These are phyloP conservation scores for Antennarius striatus DNA, from an alignment of 2,113 vertebrate genomes.

Conservation along the genomic window DNA sequence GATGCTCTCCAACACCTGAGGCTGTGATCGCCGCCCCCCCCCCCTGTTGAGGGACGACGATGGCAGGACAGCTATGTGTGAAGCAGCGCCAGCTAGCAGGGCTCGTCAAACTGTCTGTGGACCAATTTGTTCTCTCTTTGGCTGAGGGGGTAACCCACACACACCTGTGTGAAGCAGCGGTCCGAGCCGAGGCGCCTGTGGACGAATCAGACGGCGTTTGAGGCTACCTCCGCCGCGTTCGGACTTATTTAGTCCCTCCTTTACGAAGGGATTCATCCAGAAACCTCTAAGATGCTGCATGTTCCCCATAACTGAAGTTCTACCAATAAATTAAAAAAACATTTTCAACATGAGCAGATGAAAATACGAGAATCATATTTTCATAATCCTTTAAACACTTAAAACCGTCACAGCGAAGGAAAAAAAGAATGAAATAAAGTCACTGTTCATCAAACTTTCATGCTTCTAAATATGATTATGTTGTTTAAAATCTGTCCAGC, in stretches of 20 bases:
- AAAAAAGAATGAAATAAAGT: no score
- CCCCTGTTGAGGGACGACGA: not conserved
- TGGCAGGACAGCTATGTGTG: not conserved
- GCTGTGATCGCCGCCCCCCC: constrained; percentile 28
- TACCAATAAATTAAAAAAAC: constrained; percentile 52
- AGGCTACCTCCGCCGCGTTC: no score
- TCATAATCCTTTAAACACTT: constrained; percentile 40
- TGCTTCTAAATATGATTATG: no score
- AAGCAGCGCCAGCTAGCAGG: constrained; percentile 19
- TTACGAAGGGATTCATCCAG: no score
- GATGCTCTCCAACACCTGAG: constrained; percentile 58
- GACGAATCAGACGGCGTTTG: not conserved
- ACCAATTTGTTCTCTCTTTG: constrained; percentile 41
- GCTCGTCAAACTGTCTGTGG: constrained; percentile 37
- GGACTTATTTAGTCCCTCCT: no score
- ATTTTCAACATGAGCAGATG: constrained; percentile 66
- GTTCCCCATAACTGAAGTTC: constrained; percentile 48
- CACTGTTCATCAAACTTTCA: no score
- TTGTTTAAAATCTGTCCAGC: no score
- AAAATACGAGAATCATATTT: constrained; percentile 49
- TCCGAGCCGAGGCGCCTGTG: constrained; percentile 8
- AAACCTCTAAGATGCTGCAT: not conserved
- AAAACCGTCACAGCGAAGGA: constrained; percentile 10
- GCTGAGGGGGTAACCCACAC: constrained; percentile 16
- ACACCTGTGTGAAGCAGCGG: constrained; percentile 49